A percentile compares a stretch with the other conserved stretches of the same genome.
phyloP scores from a whole-genome alignment of 2,797 vertebrate genomes.

The Apogon hyalosoma region DNA sequence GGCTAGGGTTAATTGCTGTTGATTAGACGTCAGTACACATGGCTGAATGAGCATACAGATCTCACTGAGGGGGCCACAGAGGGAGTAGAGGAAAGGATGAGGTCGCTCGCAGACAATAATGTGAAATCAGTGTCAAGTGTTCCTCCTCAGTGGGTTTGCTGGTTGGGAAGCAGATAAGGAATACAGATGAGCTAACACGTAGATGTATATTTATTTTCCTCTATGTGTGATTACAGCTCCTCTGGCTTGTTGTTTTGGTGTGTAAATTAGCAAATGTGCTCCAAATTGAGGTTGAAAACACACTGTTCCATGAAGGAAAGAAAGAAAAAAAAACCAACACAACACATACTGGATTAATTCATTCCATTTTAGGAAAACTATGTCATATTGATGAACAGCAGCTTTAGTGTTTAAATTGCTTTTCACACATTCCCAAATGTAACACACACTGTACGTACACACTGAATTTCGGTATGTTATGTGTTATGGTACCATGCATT shows the following conservation, averaged over 20 bases:
- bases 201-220: slow-evolving; percentile 15
- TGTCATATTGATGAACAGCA: too few relatives aligned
- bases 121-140: slow-evolving; percentile 69
- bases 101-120: slow-evolving; percentile 58
- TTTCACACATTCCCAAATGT: too few relatives aligned
- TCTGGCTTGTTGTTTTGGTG: background rate
- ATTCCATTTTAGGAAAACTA: too few relatives aligned
- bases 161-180: slow-evolving; percentile 52
- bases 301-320: background rate
- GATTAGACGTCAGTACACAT: slow-evolving; percentile 70
- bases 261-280: background rate
- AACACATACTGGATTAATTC: background rate
- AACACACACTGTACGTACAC: too few relatives aligned
- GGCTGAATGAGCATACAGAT: slow-evolving; percentile 59
- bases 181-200: slow-evolving; percentile 37
- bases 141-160: slow-evolving; percentile 54
- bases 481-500: too few relatives aligned
- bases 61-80: slow-evolving; percentile 45
- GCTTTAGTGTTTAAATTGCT: too few relatives aligned
- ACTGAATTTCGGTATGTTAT: too few relatives aligned
- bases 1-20: slow-evolving; percentile 75
- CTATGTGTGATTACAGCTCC: slow-evolving; percentile 3
- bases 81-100: slow-evolving; percentile 43
- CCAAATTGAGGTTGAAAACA: background rate
- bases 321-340: slow-evolving; percentile 1